Evolutionary conservation across 2,797 vertebrate genomes (phyloP).

Genomic region (Peromyscus nudipes): DNA sequence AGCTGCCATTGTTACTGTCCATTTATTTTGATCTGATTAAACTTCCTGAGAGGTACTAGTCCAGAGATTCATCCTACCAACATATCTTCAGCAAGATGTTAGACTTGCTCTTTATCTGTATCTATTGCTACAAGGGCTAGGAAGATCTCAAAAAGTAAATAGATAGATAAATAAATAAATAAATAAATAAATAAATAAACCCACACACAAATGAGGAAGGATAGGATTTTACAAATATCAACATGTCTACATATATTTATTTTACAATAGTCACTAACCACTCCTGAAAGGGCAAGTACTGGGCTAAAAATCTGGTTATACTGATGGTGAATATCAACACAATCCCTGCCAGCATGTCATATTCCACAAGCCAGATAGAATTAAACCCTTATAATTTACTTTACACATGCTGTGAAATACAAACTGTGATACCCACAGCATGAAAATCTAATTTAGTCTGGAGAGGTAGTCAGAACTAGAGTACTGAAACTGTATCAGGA

Average conservation of each 20-base stretch:
- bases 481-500: constrained; percentile 30
- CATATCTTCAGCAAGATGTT: neutral
- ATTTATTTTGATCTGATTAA: neutral
- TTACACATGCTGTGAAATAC: constrained; percentile 5
- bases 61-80: neutral
- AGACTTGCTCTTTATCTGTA: neutral
- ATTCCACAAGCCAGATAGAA: neutral
- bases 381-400: neutral
- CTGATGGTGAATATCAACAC: neutral
- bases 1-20: neutral
- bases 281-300: rapidly evolving
- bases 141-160: neutral
- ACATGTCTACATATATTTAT: neutral
- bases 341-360: neutral
- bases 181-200: neutral
- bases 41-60: neutral
- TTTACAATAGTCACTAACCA: neutral
- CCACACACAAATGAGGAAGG: neutral
- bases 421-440: neutral
- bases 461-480: neutral
- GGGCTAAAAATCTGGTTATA: neutral
- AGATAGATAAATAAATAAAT: no score
- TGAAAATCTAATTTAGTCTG: neutral
- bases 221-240: neutral
- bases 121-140: neutral